Conservation (phyloP, 2,888 invertebrate species). For the Erpobdella octoculata region DNA sequence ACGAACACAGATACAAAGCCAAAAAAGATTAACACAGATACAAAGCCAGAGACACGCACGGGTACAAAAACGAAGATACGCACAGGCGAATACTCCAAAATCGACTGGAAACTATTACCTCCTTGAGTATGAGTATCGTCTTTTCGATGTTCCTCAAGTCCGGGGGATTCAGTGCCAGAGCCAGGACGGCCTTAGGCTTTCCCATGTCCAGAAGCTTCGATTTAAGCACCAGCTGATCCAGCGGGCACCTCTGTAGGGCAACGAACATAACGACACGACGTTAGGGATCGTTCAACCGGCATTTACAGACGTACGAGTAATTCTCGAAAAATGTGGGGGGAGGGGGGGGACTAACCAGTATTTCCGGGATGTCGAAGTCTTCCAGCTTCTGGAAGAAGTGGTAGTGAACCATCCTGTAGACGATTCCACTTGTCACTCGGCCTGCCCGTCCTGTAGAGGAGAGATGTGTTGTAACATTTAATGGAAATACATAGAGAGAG, state of each 20-base stretch:
- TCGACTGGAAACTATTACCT: too few species aligned
- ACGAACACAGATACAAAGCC: too few species aligned
- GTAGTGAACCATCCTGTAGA: conserved; percentile 61
- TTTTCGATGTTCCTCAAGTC: conserved; percentile 70
- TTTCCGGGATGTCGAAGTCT: conserved; percentile 52
- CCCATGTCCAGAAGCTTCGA: conserved; percentile 76
- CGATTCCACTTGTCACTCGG: conserved; percentile 71
- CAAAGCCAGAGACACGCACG: too few species aligned
- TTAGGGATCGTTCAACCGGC: too few species aligned
- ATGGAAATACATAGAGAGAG: too few species aligned
- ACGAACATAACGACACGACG: not conserved
- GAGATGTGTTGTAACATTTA: too few species aligned
- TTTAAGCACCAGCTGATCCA: conserved; percentile 71
- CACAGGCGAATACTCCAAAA: too few species aligned
- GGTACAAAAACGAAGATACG: too few species aligned
- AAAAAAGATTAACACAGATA: too few species aligned
- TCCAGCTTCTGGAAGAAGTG: conserved; percentile 45
- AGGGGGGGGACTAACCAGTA: conserved; percentile 46
- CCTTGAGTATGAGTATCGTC: conserved; percentile 76
- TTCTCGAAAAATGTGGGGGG: too few species aligned
- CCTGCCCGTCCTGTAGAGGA: conserved; percentile 71
- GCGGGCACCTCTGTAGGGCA: conserved; percentile 62
- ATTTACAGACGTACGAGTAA: too few species aligned
- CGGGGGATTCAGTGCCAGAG: conserved; percentile 78
- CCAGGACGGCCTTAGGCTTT: conserved; percentile 69